Percentiles rank a stretch among this genome's conserved stretches.
phyloP scores from a whole-genome alignment of 2,888 invertebrate species.

The Limenitis camilla region DNA sequence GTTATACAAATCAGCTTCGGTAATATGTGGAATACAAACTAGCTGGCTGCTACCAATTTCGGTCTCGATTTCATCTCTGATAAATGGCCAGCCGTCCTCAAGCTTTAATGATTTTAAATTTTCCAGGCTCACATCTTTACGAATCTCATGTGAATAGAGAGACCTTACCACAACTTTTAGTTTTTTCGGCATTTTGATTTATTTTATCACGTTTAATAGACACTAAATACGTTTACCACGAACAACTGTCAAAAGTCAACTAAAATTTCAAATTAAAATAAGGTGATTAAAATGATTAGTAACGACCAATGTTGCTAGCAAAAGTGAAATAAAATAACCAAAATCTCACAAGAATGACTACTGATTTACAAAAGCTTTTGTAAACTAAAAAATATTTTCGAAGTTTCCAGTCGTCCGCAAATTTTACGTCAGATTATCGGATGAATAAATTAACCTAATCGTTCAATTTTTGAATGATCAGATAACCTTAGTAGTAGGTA shows the following conservation, averaged over 20 bases:
- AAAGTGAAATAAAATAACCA: no score
- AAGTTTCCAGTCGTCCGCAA: no score
- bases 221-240: background rate
- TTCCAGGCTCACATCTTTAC: constrained; percentile 67
- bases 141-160: constrained; percentile 66
- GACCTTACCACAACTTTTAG: constrained; percentile 68
- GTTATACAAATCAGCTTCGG: constrained; percentile 67
- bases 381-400: no score
- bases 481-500: no score
- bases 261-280: background rate
- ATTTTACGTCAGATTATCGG: no score
- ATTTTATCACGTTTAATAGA: background rate
- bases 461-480: no score
- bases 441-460: no score
- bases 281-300: no score
- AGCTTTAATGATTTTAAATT: constrained; percentile 62
- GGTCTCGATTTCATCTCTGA: constrained; percentile 68
- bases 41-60: constrained; percentile 69
- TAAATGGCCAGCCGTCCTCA: constrained; percentile 71
- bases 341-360: no score
- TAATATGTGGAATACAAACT: constrained; percentile 69
- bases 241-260: constrained; percentile 3
- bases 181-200: constrained; percentile 61
- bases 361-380: no score
- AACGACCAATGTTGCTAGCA: no score